A percentile compares a stretch with the other conserved stretches of the same genome.
Evolutionary conservation across 2,113 vertebrate genomes (phyloP).

Genomic region (Oncorhynchus masou): DNA sequence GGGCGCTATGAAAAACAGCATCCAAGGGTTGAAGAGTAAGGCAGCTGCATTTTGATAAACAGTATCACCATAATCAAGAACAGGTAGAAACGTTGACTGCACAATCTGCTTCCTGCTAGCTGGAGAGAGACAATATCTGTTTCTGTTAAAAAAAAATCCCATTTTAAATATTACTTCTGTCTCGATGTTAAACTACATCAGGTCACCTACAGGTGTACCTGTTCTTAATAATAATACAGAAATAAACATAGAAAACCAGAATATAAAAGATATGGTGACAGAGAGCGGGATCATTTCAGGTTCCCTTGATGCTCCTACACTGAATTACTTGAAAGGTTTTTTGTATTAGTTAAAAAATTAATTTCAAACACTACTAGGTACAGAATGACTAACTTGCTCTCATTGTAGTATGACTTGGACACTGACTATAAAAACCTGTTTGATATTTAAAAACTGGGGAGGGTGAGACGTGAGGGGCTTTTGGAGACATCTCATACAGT

Average conservation of each 20-base stretch:
- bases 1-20: too few species aligned
- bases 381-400: background rate
- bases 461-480: background rate
- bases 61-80: too few species aligned
- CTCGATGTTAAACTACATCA: too few species aligned
- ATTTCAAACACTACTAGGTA: background rate
- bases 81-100: too few species aligned
- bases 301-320: background rate
- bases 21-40: too few species aligned
- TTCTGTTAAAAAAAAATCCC: too few species aligned
- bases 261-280: background rate
- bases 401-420: background rate
- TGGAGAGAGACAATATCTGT: background rate
- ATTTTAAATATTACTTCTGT: too few species aligned
- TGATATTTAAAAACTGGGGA: background rate
- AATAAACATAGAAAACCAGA: background rate
- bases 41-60: too few species aligned
- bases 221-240: too few species aligned
- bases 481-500: background rate
- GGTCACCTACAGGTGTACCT: too few species aligned
- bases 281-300: conserved; percentile 14
- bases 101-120: too few species aligned
- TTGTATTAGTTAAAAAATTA: background rate
- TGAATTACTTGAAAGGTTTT: background rate
- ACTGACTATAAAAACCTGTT: background rate